phyloP scores from a whole-genome alignment of 2,113 vertebrate species.

The Thryonomys swinderianus region DNA sequence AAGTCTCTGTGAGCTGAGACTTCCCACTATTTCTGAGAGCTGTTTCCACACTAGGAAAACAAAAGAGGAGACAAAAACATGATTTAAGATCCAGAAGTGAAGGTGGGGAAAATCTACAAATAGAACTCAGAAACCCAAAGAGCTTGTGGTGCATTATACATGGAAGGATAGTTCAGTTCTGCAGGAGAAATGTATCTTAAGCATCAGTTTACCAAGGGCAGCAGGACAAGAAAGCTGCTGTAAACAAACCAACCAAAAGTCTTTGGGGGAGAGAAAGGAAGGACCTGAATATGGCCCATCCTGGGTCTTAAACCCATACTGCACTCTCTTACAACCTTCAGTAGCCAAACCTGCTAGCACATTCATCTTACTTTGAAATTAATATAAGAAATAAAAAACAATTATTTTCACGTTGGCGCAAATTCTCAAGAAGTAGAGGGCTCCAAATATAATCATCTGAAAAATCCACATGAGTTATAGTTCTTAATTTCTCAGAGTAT shows the following conservation, averaged over 20 bases:
- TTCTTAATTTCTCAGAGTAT: background rate
- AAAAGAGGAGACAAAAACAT: background rate
- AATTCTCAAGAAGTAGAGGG: constrained; percentile 9
- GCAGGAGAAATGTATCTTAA: background rate
- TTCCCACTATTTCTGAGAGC: background rate
- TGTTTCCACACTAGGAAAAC: background rate
- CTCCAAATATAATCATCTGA: background rate
- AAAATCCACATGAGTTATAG: background rate
- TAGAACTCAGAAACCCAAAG: background rate
- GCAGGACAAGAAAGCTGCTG: too few relatives aligned
- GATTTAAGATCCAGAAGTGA: constrained; percentile 35
- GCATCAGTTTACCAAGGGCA: background rate
- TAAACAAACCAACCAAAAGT: background rate
- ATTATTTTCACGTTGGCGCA: background rate
- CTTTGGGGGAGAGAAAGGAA: background rate
- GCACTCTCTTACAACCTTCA: background rate
- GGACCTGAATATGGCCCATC: background rate
- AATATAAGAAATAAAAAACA: background rate
- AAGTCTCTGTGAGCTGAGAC: background rate
- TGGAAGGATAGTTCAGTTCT: constrained; percentile 23
- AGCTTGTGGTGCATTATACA: background rate
- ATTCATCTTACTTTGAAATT: background rate
- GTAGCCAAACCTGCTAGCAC: background rate
- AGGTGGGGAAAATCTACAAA: constrained; percentile 52
- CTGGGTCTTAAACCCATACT: background rate